These are phyloP conservation scores for Philantomba maxwellii DNA, from an alignment of 2,113 vertebrate genomes.

Conservation along the genomic window DNA sequence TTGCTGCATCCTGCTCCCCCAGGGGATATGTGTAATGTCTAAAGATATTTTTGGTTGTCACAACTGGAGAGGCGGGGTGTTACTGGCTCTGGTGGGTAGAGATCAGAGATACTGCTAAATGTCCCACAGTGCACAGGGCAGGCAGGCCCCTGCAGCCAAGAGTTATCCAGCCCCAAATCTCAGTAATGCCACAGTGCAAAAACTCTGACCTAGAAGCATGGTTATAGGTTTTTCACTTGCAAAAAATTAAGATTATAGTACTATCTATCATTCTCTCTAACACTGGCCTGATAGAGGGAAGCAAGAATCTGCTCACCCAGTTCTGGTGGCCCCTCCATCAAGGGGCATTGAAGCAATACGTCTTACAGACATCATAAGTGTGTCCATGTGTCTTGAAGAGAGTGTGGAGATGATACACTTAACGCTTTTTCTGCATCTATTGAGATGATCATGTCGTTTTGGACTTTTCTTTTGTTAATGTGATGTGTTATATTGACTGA, in stretches of 20 bases:
- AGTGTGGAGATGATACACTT: not conserved
- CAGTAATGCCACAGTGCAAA: not conserved
- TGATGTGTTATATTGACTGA: not conserved
- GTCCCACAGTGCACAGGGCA: not conserved
- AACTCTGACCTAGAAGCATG: not conserved
- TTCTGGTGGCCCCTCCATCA: not conserved
- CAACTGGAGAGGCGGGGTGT: no score
- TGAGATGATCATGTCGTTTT: not conserved
- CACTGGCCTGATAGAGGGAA: not conserved
- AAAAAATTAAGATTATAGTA: not conserved
- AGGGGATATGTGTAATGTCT: not conserved
- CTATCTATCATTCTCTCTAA: not conserved
- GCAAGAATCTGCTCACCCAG: not conserved
- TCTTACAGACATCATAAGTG: not conserved
- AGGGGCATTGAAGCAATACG: not conserved
- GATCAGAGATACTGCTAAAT: not conserved
- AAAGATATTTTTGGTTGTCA: not conserved
- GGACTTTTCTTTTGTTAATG: not conserved
- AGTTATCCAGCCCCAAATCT: not conserved
- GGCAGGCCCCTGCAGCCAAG: not conserved
- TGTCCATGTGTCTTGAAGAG: not conserved
- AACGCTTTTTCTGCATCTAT: not conserved
- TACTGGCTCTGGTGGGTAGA: not conserved
- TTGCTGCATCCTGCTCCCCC: not conserved
- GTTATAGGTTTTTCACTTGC: not conserved